Evolutionary conservation across 1,140 invertebrate genomes (phyloP), one percentile per base, ranked within the genome.

Genomic region (Bilobella aurantiaca): DNA sequence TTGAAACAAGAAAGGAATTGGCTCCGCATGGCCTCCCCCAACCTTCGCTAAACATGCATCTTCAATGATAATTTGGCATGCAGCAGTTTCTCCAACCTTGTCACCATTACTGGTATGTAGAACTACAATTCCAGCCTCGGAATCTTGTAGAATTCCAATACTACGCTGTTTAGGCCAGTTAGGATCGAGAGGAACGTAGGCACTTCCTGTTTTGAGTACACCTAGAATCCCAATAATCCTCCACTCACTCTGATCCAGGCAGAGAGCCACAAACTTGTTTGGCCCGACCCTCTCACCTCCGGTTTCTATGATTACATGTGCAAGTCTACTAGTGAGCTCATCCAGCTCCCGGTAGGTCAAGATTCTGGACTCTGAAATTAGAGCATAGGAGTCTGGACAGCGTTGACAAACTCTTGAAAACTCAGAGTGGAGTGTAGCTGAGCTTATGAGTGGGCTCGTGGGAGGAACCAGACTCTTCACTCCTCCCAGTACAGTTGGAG

Each of bases 191-290:
- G 64, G 64, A 5, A 60, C 49, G 27, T 65, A 65, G 23, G 64
- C 64, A 8, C 46, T 27, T 25, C 64, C 64, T 29, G 56, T 27
- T 27, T 65, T 65, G n/a, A 27, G 34, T 18, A 65, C 37, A 56
- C 31, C 64, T 18, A 65, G 59, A 42, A 62, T 37, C 12, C 32
- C 14, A 0, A 83, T 78, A 1, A 91, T 80, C 28, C 91, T 80
- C n/a, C 82, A 81, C 71, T 89, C 84, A 14, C 84, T 82, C 0
- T 89, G 87, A 63, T 84, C 81, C 81, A 92, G 83, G 73, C 84
- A 87, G 0, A 93, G 86, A 1, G 85, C 87, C 0, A 91, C 79
- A n/a, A 46, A 16, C 8, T 65, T 29, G 28, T 61, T n/a, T n/a
- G n/a, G n/a, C n/a, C n/a, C 58, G 2, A 32, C 3, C 12, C 34